Evolutionary conservation across 2,888 invertebrate genomes (phyloP), one percentile per base, ranked within the genome.

Genomic region (Cyclophora punctaria): DNA sequence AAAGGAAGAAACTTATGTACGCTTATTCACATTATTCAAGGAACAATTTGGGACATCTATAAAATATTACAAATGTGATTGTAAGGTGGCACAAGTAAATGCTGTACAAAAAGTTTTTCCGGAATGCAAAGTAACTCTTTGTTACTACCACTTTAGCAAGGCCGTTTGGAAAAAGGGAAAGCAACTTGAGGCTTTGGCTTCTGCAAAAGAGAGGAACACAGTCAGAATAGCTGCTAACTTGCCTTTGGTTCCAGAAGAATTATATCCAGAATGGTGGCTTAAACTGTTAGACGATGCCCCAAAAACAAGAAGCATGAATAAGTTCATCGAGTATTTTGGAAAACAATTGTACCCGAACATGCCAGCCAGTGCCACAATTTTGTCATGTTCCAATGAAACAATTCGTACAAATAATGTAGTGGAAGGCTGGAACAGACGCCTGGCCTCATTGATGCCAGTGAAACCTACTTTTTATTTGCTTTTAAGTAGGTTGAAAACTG

Each of bases 71-170:
- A 41, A 41, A 7, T 41, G 41, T 3, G 41, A 41, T 41, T 41
- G 3, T 7, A 3, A 41, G 7, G 7, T 41, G 3, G 41, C 41
- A n/a, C 4, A n/a, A 41, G 7, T 41, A 4, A 41, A 41, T 41
- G 45, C 47, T 41, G 50, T 48, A 43, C 45, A 48, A 48, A 43
- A 48, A 37, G 48, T 51, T 48, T 48, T 45, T 48, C 43, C 48
- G 42, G 45, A 41, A 48, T 48, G 37, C 42, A 41, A 35, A 35
- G 43, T 51, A 45, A 48, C 43, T 41, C 48, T 45, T 7, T 51
- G 45, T 51, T 51, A 51, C 46, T 46, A 48, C 48, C 51, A 51
- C 48, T 51, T 37, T 43, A 48, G 44, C 45, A 45, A 48, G 46
- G 51, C 51, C 35, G 46, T 51, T 40, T 46, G 48, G 51, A 51